A percentile compares a stretch with the other conserved stretches of the same genome.
Evolutionary conservation across 2,797 vertebrate species (phyloP).

Genomic region (Arrhamphus sclerolepis): DNA sequence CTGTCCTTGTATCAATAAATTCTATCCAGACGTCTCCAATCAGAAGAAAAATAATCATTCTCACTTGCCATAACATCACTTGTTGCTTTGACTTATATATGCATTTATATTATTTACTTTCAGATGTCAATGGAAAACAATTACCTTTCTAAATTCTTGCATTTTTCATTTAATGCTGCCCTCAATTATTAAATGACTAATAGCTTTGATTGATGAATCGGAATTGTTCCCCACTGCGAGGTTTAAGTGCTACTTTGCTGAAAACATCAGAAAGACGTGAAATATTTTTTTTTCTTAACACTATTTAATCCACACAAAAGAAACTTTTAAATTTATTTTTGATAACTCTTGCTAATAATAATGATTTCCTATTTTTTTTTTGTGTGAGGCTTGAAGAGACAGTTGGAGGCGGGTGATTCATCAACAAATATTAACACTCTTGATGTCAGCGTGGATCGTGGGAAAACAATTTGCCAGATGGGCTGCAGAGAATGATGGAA

Average conservation of each 20-base stretch:
- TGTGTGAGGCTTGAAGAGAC: conserved; percentile 15
- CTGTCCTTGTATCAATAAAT: too few relatives aligned
- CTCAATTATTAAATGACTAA: background rate
- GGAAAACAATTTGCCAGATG: conserved; percentile 15
- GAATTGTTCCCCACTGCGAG: background rate
- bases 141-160: background rate
- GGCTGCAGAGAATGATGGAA: background rate
- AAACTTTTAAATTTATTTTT: too few relatives aligned
- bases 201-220: conserved; percentile 5
- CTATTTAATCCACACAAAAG: too few relatives aligned
- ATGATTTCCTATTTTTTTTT: conserved; percentile 30
- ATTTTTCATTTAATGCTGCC: conserved; percentile 1
- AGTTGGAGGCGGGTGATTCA: conserved; percentile 44
- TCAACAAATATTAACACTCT: conserved; percentile 47
- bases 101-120: background rate
- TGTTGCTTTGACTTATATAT: too few relatives aligned
- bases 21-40: too few relatives aligned
- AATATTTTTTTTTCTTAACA: too few relatives aligned
- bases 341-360: background rate
- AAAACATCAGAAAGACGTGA: background rate
- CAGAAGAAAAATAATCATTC: too few relatives aligned
- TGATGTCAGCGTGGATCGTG: conserved; percentile 33
- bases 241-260: background rate
- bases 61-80: too few relatives aligned
- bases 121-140: background rate